Conservation (phyloP, 2,888 invertebrate genomes). For the Mechanitis messenoides region DNA sequence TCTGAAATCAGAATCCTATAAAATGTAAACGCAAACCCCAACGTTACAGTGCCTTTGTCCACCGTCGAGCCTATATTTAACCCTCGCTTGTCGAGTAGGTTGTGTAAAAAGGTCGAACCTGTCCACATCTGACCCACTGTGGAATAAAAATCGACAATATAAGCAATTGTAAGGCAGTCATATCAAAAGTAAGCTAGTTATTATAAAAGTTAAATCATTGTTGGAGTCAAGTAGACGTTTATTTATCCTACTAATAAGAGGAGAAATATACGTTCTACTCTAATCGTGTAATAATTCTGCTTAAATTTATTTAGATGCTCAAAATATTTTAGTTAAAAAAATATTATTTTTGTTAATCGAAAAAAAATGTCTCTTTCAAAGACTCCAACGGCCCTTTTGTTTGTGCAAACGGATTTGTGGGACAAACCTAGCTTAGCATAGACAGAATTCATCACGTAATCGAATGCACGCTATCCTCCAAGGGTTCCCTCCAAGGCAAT, state of each 20-base stretch:
- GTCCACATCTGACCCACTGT: slow-evolving; percentile 16
- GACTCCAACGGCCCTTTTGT: slow-evolving; percentile 7
- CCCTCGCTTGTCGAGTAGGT: slow-evolving; percentile 44
- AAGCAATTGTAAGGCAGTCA: neutral
- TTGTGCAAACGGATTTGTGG: slow-evolving; percentile 12
- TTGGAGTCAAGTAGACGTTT: neutral
- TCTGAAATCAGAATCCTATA: slow-evolving; percentile 13
- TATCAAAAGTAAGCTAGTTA: neutral
- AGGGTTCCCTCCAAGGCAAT: slow-evolving; percentile 38
- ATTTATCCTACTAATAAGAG: neutral
- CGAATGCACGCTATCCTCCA: slow-evolving; percentile 40
- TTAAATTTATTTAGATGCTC: too few species aligned
- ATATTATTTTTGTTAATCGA: neutral
- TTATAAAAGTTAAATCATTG: slow-evolving; percentile 3
- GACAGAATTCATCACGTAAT: slow-evolving; percentile 42
- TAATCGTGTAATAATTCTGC: too few species aligned
- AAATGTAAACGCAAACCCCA: slow-evolving; percentile 15
- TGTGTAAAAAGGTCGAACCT: slow-evolving; percentile 53
- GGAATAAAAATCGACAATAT: slow-evolving; percentile 24
- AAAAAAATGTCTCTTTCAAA: neutral
- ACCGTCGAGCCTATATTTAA: slow-evolving; percentile 30
- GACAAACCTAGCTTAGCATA: slow-evolving; percentile 22
- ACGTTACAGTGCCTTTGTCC: slow-evolving; percentile 9
- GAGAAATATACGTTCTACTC: neutral
- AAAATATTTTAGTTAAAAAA: neutral